A percentile compares a stretch with the other conserved stretches of the same genome.
Evolutionary conservation across 2,888 invertebrate species (phyloP).

Genomic region (Agonopterix subpropinquella): DNA sequence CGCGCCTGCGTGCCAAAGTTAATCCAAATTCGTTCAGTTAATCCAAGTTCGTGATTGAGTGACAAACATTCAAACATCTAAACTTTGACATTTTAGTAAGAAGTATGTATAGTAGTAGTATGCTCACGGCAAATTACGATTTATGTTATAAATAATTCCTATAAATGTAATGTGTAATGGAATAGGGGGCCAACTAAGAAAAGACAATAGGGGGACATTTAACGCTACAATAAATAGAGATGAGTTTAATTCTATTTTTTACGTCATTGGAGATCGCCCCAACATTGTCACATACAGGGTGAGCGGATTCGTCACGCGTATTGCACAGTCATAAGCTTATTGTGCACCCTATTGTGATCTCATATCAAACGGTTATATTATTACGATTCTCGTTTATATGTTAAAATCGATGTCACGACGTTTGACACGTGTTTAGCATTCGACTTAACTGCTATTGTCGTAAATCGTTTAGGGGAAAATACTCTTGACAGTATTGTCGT

Average conservation of each 20-base stretch:
- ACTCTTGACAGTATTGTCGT: slow-evolving; percentile 1
- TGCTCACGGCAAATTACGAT: no score
- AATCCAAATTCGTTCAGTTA: no score
- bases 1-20: no score
- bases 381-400: slow-evolving; percentile 54
- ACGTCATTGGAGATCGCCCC: slow-evolving; percentile 45
- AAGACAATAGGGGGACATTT: slow-evolving; percentile 5
- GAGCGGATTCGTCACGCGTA: slow-evolving; percentile 53
- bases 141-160: no score
- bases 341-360: slow-evolving; percentile 42
- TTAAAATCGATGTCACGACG: slow-evolving; percentile 55
- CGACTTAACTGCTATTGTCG: slow-evolving; percentile 63
- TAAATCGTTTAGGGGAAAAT: slow-evolving; percentile 49
- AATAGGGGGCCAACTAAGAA: no score
- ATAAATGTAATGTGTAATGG: no score
- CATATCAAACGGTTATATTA: slow-evolving; percentile 60
- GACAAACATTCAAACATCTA: no score
- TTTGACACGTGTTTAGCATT: slow-evolving; percentile 71
- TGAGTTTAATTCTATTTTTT: slow-evolving; percentile 60
- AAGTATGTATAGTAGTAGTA: no score
- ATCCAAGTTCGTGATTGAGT: no score
- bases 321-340: slow-evolving; percentile 29
- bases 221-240: slow-evolving; percentile 46
- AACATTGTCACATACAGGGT: slow-evolving; percentile 43
- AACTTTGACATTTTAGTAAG: no score